Evolutionary conservation across 1,140 invertebrate species (phyloP).

Genomic region (Physella acuta): DNA sequence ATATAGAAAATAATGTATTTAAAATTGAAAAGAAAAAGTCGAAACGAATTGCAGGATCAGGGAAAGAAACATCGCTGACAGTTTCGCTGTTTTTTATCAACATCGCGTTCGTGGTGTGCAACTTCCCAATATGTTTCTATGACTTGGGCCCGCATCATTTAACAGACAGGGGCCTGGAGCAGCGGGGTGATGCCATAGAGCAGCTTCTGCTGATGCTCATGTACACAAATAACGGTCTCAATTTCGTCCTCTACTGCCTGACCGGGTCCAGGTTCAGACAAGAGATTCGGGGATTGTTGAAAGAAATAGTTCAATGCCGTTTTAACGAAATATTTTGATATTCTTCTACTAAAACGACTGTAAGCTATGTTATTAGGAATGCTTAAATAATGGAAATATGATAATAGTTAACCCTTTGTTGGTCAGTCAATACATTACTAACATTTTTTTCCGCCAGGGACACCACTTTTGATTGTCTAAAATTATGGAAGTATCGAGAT

Average conservation of each 20-base stretch:
- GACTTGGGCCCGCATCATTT: background rate
- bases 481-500: background rate
- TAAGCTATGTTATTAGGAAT: too few relatives aligned
- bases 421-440: background rate
- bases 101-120: constrained; percentile 2
- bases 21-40: background rate
- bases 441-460: background rate
- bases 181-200: background rate
- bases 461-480: background rate
- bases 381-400: too few relatives aligned
- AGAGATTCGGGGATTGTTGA: constrained; percentile 25
- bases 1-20: background rate
- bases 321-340: too few relatives aligned
- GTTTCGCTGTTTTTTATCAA: background rate
- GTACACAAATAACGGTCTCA: constrained; percentile 37
- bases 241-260: constrained; percentile 36
- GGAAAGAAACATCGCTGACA: background rate
- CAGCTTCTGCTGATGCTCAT: constrained; percentile 22
- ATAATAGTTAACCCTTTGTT: background rate
- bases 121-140: constrained; percentile 3
- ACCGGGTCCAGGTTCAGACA: constrained; percentile 29
- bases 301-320: background rate
- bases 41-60: background rate
- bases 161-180: background rate
- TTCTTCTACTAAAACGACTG: too few relatives aligned